These are phyloP conservation scores for Euura lappo DNA, from an alignment of 1,140 invertebrate genomes.

Conservation along the genomic window DNA sequence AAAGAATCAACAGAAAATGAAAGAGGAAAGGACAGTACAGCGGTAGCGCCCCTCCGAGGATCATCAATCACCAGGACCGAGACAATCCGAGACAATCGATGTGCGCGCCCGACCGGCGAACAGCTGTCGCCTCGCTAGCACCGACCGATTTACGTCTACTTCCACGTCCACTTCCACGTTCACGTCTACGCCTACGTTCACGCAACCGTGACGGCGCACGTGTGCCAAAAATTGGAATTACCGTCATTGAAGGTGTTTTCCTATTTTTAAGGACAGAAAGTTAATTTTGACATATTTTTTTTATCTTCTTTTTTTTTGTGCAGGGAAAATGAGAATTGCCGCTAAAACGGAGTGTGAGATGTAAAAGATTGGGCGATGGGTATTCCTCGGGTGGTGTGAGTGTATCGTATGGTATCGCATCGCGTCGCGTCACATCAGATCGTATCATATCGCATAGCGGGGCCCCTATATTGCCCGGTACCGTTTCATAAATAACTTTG, in stretches of 20 bases:
- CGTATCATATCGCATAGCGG: constrained; percentile 23
- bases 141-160: constrained; percentile 32
- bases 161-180: background rate
- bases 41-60: constrained; percentile 52
- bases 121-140: constrained; percentile 59
- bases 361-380: background rate
- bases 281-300: background rate
- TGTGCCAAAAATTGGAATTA: background rate
- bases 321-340: too few species aligned
- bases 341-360: too few species aligned
- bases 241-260: too few species aligned
- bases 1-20: constrained; percentile 34
- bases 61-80: constrained; percentile 62
- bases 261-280: too few species aligned
- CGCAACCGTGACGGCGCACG: background rate
- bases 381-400: background rate
- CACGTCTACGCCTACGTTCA: background rate
- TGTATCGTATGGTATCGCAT: constrained; percentile 31
- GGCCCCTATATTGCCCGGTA: constrained; percentile 44
- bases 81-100: constrained; percentile 63
- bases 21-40: constrained; percentile 28
- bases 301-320: background rate
- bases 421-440: constrained; percentile 47
- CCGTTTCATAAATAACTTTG: constrained; percentile 58
- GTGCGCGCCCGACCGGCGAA: constrained; percentile 54